phyloP scores from a whole-genome alignment of 2,888 invertebrate genomes.

The Noctuana brunneofusca region DNA sequence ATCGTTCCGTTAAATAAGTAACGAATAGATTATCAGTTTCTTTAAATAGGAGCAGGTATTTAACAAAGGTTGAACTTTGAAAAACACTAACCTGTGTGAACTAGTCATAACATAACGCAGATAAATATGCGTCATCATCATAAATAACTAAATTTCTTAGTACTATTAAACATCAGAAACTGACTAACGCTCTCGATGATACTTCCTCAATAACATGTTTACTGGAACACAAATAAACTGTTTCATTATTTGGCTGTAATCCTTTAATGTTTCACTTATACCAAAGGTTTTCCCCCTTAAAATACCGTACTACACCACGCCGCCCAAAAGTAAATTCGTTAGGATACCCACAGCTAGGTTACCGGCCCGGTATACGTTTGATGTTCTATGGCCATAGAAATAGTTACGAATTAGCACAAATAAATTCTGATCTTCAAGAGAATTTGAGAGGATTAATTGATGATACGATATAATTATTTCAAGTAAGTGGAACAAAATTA shows the following conservation, averaged over 20 bases:
- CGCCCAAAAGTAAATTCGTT: too few relatives aligned
- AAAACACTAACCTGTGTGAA: background rate
- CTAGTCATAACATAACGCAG: conserved; percentile 3
- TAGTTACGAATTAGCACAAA: too few relatives aligned
- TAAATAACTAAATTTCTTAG: conserved; percentile 16
- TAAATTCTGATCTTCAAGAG: too few relatives aligned
- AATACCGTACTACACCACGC: background rate
- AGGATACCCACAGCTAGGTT: too few relatives aligned
- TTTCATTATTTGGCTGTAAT: background rate
- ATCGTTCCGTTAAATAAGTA: too few relatives aligned
- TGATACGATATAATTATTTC: too few relatives aligned
- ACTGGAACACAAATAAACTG: background rate
- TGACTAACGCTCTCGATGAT: conserved; percentile 13
- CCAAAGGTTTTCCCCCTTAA: background rate
- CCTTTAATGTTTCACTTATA: background rate
- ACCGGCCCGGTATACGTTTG: background rate
- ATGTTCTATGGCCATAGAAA: too few relatives aligned
- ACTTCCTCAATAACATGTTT: conserved; percentile 15
- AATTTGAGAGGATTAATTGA: too few relatives aligned
- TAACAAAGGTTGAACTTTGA: too few relatives aligned
- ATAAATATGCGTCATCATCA: conserved; percentile 17
- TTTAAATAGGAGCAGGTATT: too few relatives aligned
- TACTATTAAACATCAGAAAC: conserved; percentile 16
- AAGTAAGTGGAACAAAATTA: too few relatives aligned
- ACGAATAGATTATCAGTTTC: too few relatives aligned